Evolutionary conservation across 2,113 vertebrate genomes (phyloP), one percentile per base, ranked within the genome.

Genomic region (Triplophysa siluroides): DNA sequence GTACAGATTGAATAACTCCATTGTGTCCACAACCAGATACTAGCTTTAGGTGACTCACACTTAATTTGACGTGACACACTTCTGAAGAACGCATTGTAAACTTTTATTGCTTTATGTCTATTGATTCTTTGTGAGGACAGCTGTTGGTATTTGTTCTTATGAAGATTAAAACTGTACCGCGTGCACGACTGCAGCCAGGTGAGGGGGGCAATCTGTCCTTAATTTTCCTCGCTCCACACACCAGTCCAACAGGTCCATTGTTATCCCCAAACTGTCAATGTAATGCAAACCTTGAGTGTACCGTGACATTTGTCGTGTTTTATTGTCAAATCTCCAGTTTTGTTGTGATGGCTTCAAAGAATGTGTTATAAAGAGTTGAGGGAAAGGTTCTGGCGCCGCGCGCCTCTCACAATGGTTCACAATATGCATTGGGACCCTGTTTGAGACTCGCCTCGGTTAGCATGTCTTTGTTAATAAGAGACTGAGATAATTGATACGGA

Each of bases 401-500:
- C 74, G 16, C 70, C 84, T 78, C 83, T 80, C 80, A 86, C 86
- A 84, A 87, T 74, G 83, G 84, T 50, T 24, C 14, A 47, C 73
- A 69, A 74, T 50, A 76, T 87, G 82, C 83, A 80, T 82, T 78
- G 65, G 71, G 80, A 79, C 76, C 69, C 43, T 24, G 76, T 69
- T 75, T 76, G 79, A 79, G 83, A 73, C 68, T 64, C 58, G 81
- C 80, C 86, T 86, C 78, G 82, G 24, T 70, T 83, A 88, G 85
- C 58, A 16, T 68, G 76, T 82, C 84, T 90, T 89, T 91, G 87
- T 91, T 83, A 83, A 70, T 87, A 80, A 87, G 88, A 88, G 85
- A 84, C 85, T 79, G 84, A 90, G 88, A 91, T 89, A 90, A 93
- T 89, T 89, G 87, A 90, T 88, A 84, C 71, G 85, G 81, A 67